Conservation (phyloP, 2,113 vertebrate genomes). For the Grallaria varia region DNA sequence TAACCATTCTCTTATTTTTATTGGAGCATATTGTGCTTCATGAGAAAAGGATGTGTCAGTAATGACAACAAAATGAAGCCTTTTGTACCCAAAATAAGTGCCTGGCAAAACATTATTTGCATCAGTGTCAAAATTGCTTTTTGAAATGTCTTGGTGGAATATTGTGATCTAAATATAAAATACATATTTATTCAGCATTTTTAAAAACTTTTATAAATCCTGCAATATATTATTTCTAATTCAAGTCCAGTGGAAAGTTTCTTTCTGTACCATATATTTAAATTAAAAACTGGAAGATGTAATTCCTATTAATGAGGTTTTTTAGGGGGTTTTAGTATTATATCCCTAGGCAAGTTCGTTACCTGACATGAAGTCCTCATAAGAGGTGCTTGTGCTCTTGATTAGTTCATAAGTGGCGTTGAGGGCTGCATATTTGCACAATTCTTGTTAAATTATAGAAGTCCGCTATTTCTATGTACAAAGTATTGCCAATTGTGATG, state of each 20-base stretch:
- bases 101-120: constrained; percentile 24
- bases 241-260: constrained; percentile 63
- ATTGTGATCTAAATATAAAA: constrained; percentile 15
- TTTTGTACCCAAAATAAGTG: constrained; percentile 32
- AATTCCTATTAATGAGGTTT: constrained; percentile 78
- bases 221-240: constrained; percentile 47
- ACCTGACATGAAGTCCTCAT: constrained; percentile 65
- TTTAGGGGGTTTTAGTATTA: constrained; percentile 71
- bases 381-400: constrained; percentile 73
- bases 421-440: constrained; percentile 67
- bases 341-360: constrained; percentile 70
- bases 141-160: constrained; percentile 6
- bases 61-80: constrained; percentile 42
- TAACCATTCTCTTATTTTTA: constrained; percentile 40
- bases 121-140: constrained; percentile 36
- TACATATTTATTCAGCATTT: constrained; percentile 63
- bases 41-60: constrained; percentile 4
- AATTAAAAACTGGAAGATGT: constrained; percentile 75
- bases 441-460: constrained; percentile 70
- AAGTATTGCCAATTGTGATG: constrained; percentile 35
- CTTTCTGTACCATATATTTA: constrained; percentile 75
- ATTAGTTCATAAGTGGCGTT: constrained; percentile 75
- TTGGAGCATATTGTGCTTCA: not conserved
- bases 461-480: constrained; percentile 50
- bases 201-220: constrained; percentile 47